Base-by-base conservation (phyloP, 2,888 invertebrate genomes). In the Cacoxenus indagator region DNA sequence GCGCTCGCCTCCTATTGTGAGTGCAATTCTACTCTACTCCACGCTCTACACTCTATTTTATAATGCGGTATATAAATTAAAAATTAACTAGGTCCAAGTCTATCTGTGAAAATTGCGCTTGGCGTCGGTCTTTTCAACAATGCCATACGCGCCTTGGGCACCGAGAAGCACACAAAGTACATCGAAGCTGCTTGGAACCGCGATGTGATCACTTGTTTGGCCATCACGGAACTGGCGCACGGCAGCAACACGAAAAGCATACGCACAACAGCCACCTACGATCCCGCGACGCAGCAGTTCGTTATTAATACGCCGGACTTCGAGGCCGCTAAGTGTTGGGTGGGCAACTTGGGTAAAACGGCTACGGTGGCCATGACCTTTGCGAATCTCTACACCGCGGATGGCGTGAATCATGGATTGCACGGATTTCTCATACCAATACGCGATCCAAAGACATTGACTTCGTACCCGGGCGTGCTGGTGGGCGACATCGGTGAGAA, bases 281-380 rank as follows among this genome's bases (percentile, higher is more conserved):
- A 97, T 87, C 90, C 92, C 0, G 86, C 88, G 43, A 91, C 92
- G 17, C 90, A 93, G 88, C 92, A 94, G 88, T 98, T 97, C 89
- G 90, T 97, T 67, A 90, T 99, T 11, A 92, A 97, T 86, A 95
- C 97, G 0, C 97, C 98, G 0, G 95, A 96, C 88, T 95, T 97
- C 89, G 95, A 97, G 88, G 96, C 98, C 8, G 96, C 96, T 66
- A 99, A 99, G 90, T 96, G 96, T 89, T 98, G 98, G 98, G 93
- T 94, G 81, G 98, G 98, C 78, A 97, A 96, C 89, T 90, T 96
- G 89, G 95, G 95, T 91, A 93, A 94, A 88, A 94, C 93, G 9
- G 95, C 96, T 71, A 96, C 96, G 0, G 92, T 96, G 83, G 94
- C 95, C 0, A 88, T 96, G 72, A 91, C 97, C 2, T 97, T 96